Percentiles rank a stretch among this genome's conserved stretches.
Conservation (phyloP, 2,797 vertebrate species). For the Labroides dimidiatus region DNA sequence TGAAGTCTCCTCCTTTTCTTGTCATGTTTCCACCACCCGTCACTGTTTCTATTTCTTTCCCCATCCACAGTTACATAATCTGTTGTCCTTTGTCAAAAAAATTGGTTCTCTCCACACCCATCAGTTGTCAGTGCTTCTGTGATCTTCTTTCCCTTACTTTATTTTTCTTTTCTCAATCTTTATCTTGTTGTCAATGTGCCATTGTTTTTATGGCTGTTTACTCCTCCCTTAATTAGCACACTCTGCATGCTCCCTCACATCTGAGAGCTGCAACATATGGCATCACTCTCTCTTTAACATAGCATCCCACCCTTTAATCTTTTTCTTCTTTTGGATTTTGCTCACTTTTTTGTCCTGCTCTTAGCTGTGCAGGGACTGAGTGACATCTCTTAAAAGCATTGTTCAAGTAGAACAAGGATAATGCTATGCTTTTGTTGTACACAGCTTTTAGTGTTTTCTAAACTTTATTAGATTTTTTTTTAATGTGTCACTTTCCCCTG, state of each 20-base stretch:
- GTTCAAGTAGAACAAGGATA: background rate
- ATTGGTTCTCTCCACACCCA: conserved; percentile 5
- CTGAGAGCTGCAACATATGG: conserved; percentile 65
- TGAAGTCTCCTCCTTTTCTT: conserved; percentile 33
- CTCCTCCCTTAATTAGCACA: conserved; percentile 72
- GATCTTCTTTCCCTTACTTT: conserved; percentile 7
- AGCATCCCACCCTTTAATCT: background rate
- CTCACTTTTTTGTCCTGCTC: conserved; percentile 14
- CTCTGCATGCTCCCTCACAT: conserved; percentile 50
- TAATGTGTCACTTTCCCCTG: conserved; percentile 47
- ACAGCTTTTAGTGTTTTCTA: conserved; percentile 16
- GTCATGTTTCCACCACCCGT: conserved; percentile 8
- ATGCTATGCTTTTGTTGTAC: background rate
- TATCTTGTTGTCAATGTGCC: conserved; percentile 39
- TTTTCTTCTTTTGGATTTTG: conserved; percentile 2
- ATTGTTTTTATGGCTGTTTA: conserved; percentile 61
- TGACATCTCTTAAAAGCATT: conserved; percentile 1
- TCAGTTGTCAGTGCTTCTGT: conserved; percentile 1
- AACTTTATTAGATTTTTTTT: conserved; percentile 8
- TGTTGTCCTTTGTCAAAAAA: conserved; percentile 16
- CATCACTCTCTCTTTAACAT: background rate
- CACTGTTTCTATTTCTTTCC: conserved; percentile 2
- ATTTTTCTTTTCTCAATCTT: conserved; percentile 12
- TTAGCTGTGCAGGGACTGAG: conserved; percentile 43
- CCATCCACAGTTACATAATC: conserved; percentile 11